Base-by-base conservation (phyloP, 2,888 invertebrate species). In the Cheilosia vernalis region DNA sequence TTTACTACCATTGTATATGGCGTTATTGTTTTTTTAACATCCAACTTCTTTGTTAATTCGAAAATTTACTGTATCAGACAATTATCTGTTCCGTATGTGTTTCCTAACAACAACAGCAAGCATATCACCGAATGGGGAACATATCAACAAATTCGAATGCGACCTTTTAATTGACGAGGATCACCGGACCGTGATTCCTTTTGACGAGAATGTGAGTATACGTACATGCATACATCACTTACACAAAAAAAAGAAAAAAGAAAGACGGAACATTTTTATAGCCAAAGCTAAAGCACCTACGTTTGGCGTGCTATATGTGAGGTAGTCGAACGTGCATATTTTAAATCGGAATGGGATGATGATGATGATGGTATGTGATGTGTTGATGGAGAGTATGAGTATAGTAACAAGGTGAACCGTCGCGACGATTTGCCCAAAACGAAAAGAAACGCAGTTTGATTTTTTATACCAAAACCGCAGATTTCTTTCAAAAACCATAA, bases 141-240 rank as follows among this genome's bases (percentile, higher is more conserved):
- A 67, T 74, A 69, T 81, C 51, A 79, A 73, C 63, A 69, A 73
- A 84, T 84, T 79, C 73, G 79, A 69, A 84, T 84, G 79, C 79
- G 83, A 84, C 73, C 79, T 84, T 79, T 79, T 78, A 84, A 84
- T 84, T 84, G 79, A 84, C 79, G 83, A 84, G 79, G 83, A 84
- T 84, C 83, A 84, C 58, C 83, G 78, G 73, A 84, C 79, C 83
- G 83, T 84, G 83, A 84, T 84, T 84, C 83, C 83, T 79, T 84
- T 79, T 30, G 73, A 69, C 51, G 83, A 63, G 63, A 72, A 73
- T 60, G 53, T 47, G 42, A 44, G 30, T 44, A 15, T 56, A n/a
- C 15, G 1, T 49, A 51, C 49, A 19, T 37, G 24, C 24, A 15
- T 60, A 51, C 60, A 49, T 47, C 33, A 19, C 51, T 37, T 56